Conservation (phyloP, 2,113 vertebrate genomes). For the Hypanus sabinus region DNA sequence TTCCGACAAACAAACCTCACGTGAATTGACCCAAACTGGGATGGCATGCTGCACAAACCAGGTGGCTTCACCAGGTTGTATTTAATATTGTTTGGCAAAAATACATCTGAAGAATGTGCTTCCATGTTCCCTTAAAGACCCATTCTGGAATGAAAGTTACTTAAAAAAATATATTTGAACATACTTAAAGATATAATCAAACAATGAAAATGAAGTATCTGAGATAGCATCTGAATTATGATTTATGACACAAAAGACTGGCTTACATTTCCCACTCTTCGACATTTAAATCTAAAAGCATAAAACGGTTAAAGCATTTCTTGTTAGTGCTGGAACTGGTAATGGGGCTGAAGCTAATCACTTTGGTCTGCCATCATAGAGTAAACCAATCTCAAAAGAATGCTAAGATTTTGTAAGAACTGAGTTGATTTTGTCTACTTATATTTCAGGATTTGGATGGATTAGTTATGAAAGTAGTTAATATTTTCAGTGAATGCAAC, state of each 20-base stretch:
- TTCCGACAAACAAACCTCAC: too few relatives aligned
- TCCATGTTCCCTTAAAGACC: too few relatives aligned
- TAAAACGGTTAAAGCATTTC: neutral
- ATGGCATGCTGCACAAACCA: too few relatives aligned
- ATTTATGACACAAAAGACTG: neutral
- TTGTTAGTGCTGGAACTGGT: neutral
- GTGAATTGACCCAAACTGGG: too few relatives aligned
- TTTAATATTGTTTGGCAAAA: too few relatives aligned
- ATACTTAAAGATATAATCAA: neutral
- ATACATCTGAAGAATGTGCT: too few relatives aligned
- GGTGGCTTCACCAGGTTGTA: too few relatives aligned
- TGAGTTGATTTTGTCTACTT: neutral
- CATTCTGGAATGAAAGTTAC: neutral
- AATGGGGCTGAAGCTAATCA: neutral
- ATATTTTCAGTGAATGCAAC: neutral
- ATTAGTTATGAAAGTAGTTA: neutral
- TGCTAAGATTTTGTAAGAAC: neutral
- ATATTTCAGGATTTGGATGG: neutral
- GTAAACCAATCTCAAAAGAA: neutral
- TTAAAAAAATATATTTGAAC: neutral
- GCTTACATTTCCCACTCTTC: neutral
- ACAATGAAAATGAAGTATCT: slow-evolving; percentile 4
- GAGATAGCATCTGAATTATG: too few relatives aligned
- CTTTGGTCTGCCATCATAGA: neutral
- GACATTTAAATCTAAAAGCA: neutral